Base-by-base conservation (phyloP, 2,797 vertebrate species). In the Falco biarmicus region DNA sequence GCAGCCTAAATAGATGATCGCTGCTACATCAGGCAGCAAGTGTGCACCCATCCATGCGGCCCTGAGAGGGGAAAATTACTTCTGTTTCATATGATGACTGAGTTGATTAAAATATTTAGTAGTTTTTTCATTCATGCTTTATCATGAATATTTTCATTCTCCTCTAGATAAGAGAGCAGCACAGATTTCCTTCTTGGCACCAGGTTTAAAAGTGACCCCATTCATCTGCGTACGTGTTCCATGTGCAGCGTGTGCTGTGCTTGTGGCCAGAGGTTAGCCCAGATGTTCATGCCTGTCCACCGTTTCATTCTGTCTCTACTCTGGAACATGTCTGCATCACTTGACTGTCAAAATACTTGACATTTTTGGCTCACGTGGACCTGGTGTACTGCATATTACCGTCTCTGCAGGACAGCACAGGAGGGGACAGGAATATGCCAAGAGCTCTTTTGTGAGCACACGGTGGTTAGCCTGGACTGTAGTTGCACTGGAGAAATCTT, bases 91-190 rank as follows among this genome's bases (percentile, higher is more conserved):
- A 69, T 18, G 82, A 93, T 82, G 85, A 56, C 85, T 92, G 93
- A 94, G 80, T 89, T 96, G 86, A 96, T 97, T 97, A 95, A 97
- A 98, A 97, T 97, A 97, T 96, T 97, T 96, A 96, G 81, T 90
- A 54, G 61, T 26, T 64, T 87, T 78, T 74, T 88, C 94, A 10
- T 51, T 97, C 84, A 84, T 87, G 66, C 59, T 86, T 90, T 87
- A 81, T 89, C 14, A 47, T 88, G 91, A 94, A 83, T 95, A 93
- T 96, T 96, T 84, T n/a, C 90, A 70, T 94, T 88, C 53, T 96
- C 31, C 61, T 77, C 87, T 95, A 68, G 86, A 37, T 59, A 64
- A 81, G 78, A 82, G 43, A 63, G 18, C 24, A 76, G 41, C n/a
- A 53, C 28, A 50, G 39, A 32, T 86, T 84, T 94, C n/a, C 51